A percentile compares a stretch with the other conserved stretches of the same genome.
These are phyloP conservation scores for Augiades crinisus DNA, from an alignment of 2,888 invertebrate genomes.

Conservation along the genomic window DNA sequence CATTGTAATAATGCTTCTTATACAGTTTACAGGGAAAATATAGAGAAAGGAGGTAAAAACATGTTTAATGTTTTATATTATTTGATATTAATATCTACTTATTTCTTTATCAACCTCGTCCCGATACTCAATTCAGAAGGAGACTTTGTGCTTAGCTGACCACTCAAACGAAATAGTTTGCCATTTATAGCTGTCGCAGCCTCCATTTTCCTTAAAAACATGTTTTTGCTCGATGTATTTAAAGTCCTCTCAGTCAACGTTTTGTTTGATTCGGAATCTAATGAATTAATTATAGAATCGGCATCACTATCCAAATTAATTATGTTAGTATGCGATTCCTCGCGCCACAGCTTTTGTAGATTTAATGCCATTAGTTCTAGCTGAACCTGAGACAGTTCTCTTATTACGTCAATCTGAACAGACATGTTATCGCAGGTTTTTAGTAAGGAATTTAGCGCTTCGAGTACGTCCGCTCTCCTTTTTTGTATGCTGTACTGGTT, in stretches of 20 bases:
- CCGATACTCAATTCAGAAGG: slow-evolving; percentile 59
- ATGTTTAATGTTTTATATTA: neutral
- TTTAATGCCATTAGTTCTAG: slow-evolving; percentile 83
- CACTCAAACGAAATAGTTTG: slow-evolving; percentile 61
- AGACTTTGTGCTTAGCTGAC: slow-evolving; percentile 51
- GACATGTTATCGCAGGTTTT: slow-evolving; percentile 75
- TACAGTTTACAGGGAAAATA: neutral
- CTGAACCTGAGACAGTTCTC: slow-evolving; percentile 83
- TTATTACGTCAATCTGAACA: slow-evolving; percentile 78
- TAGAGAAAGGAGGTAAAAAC: neutral
- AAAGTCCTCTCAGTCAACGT: slow-evolving; percentile 65
- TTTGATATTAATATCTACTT: neutral
- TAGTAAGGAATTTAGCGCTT: slow-evolving; percentile 78
- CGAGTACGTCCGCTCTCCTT: slow-evolving; percentile 80
- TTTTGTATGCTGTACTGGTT: slow-evolving; percentile 81
- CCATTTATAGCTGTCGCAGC: slow-evolving; percentile 67
- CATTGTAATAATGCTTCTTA: neutral
- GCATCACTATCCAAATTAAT: slow-evolving; percentile 59
- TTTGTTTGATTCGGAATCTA: slow-evolving; percentile 64
- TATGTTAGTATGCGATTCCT: slow-evolving; percentile 69
- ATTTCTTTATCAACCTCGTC: slow-evolving; percentile 37
- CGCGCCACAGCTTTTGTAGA: slow-evolving; percentile 78
- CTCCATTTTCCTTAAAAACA: slow-evolving; percentile 71
- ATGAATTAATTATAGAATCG: slow-evolving; percentile 65
- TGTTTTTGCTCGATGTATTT: slow-evolving; percentile 59